Conservation (phyloP, 92 coral and sea anemone species). For the Parazoanthus swiftii region DNA sequence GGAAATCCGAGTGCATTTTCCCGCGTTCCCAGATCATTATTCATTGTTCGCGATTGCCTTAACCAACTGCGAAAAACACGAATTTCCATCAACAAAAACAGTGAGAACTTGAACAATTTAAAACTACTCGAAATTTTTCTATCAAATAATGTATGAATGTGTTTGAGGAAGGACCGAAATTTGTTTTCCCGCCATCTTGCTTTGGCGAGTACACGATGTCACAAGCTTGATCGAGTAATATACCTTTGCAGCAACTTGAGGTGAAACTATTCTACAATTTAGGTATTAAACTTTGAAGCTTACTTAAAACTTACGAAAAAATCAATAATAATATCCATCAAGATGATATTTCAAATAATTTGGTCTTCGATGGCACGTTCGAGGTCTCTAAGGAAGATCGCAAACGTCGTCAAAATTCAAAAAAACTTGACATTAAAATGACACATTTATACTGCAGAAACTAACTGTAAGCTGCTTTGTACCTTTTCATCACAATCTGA, state of each 20-base stretch:
- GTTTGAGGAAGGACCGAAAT: too few species aligned
- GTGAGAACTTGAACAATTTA: neutral
- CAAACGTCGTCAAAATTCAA: neutral
- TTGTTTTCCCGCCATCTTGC: constrained; percentile 31
- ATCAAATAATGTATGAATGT: neutral
- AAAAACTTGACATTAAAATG: too few species aligned
- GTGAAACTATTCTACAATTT: neutral
- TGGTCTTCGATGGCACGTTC: neutral
- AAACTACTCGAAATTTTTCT: neutral
- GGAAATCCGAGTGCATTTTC: constrained; percentile 18
- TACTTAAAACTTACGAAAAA: neutral
- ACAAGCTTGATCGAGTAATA: neutral
- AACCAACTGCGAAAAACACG: neutral
- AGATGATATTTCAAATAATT: too few species aligned
- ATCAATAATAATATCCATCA: neutral
- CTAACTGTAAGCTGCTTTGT: too few species aligned
- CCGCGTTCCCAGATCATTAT: neutral
- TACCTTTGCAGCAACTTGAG: neutral
- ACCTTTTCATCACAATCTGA: neutral
- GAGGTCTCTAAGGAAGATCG: neutral
- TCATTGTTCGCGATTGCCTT: too few species aligned
- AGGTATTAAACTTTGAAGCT: neutral
- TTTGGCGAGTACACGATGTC: too few species aligned
- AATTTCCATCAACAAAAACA: neutral
- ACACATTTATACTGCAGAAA: neutral